phyloP scores from a whole-genome alignment of 2,888 invertebrate species.

The Agrilus biguttatus region DNA sequence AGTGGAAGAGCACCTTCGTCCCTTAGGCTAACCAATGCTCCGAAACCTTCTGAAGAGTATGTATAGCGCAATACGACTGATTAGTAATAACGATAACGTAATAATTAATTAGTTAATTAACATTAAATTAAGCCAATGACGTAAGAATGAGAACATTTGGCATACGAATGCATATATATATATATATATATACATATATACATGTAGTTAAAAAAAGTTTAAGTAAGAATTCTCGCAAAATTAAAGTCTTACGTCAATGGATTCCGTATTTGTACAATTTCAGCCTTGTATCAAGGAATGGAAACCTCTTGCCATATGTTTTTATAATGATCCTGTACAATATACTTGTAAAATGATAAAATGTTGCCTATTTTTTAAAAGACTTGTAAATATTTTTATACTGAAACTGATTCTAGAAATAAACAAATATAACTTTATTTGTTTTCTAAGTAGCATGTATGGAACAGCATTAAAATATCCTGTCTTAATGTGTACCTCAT shows the following conservation, averaged over 20 bases:
- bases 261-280: constrained; percentile 13
- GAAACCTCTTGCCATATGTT: constrained; percentile 27
- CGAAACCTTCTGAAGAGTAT: constrained; percentile 82
- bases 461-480: too few relatives aligned
- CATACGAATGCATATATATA: not conserved
- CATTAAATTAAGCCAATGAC: not conserved
- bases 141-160: too few relatives aligned
- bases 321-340: constrained; percentile 18
- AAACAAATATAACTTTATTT: constrained; percentile 3
- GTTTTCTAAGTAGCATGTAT: too few relatives aligned
- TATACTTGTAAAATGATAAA: constrained; percentile 15
- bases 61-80: constrained; percentile 38
- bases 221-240: not conserved
- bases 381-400: constrained; percentile 20
- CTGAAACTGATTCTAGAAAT: constrained; percentile 21
- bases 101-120: not conserved
- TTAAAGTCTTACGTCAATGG: constrained; percentile 10
- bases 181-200: too few relatives aligned
- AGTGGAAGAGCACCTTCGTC: constrained; percentile 58
- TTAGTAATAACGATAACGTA: constrained; percentile 6
- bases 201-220: too few relatives aligned
- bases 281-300: constrained; percentile 29
- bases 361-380: constrained; percentile 15
- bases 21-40: constrained; percentile 62
- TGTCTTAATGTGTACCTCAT: too few relatives aligned